Evolutionary conservation across 2,797 vertebrate genomes (phyloP), one percentile per base, ranked within the genome.

Genomic region (Yasuhikotakia modesta): DNA sequence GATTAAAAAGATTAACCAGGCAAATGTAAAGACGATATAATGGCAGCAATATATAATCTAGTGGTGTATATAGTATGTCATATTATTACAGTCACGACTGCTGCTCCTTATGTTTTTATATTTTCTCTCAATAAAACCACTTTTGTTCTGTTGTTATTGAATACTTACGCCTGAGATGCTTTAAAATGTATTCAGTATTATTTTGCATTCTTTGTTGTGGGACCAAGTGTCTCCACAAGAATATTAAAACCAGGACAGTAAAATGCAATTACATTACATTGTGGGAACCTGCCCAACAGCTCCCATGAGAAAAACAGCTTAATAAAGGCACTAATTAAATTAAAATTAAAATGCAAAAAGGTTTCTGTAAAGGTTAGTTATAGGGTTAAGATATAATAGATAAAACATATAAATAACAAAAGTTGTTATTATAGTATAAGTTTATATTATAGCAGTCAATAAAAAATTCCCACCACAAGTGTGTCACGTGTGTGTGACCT

Each of bases 311-410:
- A 48, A 60, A 69, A 60, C 19, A 39, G 6, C 43, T 77, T 48
- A 77, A 60, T 61, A 61, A 52, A 63, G 30, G 24, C 16, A 35
- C 14, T 35, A 35, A 63, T 77, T 77, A 63, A 77, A 70, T 77
- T 70, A 77, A 61, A 61, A 70, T 77, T 21, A 69, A 61, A 63
- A 43, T 52, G 16, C 45, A 16, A 30, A 35, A 70, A 39, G 2
- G 2, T 27, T 73, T 61, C 57, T n/a, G 14, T 7, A 8, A 43
- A 30, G 64, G 39, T 68, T 68, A 27, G 8, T 10, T 43, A 43
- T 10, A 43, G 39, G 21, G 12, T 74, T 32, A 12, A 21, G 63
- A 67, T 19, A 66, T 27, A 68, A 45, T 46, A 17, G 22, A 24
- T 24, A 11, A 21, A 7, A 45, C 17, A 57, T 19, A 3, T 10